These are phyloP conservation scores for Drosophila nr. perissopoda DNA, from an alignment of 2,888 invertebrate genomes.

Conservation along the genomic window DNA sequence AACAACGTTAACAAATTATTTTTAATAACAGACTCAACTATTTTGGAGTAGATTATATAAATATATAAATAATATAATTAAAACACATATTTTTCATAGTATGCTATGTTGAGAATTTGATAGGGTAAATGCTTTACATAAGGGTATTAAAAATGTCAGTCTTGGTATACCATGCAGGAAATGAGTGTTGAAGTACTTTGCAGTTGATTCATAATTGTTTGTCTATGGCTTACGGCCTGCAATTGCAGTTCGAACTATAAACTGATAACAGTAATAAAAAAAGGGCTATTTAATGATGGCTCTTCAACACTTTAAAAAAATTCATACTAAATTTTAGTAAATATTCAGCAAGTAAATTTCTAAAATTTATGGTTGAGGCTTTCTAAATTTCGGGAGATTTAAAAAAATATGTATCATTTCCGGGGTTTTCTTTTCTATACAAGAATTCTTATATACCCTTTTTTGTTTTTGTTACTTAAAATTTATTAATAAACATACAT, in stretches of 20 bases:
- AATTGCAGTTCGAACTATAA: constrained; percentile 17
- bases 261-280: constrained; percentile 3
- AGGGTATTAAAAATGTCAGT: neutral
- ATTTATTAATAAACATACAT: too few species aligned
- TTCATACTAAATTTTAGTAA: neutral
- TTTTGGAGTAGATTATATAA: neutral
- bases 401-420: too few species aligned
- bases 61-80: neutral
- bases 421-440: too few species aligned
- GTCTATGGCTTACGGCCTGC: constrained; percentile 26
- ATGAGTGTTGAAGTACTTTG: neutral
- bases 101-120: neutral
- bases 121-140: neutral
- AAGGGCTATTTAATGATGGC: constrained; percentile 39
- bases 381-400: too few species aligned
- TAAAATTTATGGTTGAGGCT: too few species aligned
- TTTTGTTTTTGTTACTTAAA: too few species aligned
- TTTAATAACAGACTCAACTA: neutral
- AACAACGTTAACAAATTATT: neutral
- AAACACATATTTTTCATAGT: neutral
- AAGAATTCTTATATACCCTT: too few species aligned
- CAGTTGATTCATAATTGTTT: constrained; percentile 28
- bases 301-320: constrained; percentile 27
- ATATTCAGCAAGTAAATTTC: too few species aligned
- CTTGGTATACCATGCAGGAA: neutral